phyloP scores from a whole-genome alignment of 1,140 invertebrate species.

The Protaetia brevitarsis region DNA sequence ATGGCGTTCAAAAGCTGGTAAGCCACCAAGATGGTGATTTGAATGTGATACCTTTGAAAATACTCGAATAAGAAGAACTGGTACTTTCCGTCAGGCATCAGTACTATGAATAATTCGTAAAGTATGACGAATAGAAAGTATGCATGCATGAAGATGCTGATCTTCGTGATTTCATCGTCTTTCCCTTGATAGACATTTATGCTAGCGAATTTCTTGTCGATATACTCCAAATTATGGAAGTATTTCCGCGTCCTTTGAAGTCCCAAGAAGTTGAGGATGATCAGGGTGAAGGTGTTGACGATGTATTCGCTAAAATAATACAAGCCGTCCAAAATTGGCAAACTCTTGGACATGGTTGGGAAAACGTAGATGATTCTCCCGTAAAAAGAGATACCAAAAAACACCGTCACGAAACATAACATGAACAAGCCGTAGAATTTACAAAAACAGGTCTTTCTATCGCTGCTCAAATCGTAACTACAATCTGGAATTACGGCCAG shows the following conservation, averaged over 20 bases:
- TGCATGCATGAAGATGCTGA: not conserved
- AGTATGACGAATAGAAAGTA: not conserved
- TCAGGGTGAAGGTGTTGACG: not conserved
- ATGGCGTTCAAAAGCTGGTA: not conserved
- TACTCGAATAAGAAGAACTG: not conserved
- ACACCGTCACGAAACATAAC: not conserved
- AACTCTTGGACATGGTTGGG: not conserved
- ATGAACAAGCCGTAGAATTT: not conserved
- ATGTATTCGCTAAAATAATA: not conserved
- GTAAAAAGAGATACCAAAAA: not conserved
- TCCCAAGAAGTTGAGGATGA: not conserved
- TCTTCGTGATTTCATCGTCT: not conserved
- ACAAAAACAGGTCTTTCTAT: not conserved
- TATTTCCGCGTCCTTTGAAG: not conserved
- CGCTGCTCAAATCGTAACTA: not conserved
- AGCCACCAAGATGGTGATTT: not conserved
- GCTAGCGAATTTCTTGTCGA: not conserved
- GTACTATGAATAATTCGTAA: not conserved
- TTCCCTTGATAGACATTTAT: not conserved
- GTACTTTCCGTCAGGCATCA: not conserved
- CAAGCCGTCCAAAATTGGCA: not conserved
- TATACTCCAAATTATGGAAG: not conserved
- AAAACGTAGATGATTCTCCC: not conserved
- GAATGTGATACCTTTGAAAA: not conserved
- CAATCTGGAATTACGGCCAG: not conserved